These are phyloP conservation scores for Thera britannica DNA, from an alignment of 2,888 invertebrate species.

Conservation along the genomic window DNA sequence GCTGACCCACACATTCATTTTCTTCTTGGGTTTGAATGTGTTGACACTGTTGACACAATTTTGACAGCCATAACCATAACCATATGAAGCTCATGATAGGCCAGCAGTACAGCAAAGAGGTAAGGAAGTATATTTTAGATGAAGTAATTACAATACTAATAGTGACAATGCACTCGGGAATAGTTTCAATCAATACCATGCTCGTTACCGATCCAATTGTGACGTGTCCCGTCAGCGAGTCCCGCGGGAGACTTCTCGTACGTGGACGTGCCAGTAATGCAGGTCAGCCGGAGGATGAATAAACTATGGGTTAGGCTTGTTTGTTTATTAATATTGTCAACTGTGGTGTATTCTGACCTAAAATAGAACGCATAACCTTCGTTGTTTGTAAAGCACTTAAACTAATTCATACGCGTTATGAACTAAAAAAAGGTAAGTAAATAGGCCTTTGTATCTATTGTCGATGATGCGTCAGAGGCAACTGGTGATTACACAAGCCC, in stretches of 20 bases:
- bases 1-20: too few relatives aligned
- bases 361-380: neutral
- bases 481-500: too few relatives aligned
- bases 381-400: neutral
- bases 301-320: slow-evolving; percentile 23
- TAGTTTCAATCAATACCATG: slow-evolving; percentile 65
- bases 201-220: slow-evolving; percentile 65
- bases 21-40: too few relatives aligned
- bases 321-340: slow-evolving; percentile 15
- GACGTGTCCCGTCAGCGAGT: slow-evolving; percentile 53
- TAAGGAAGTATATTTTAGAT: slow-evolving; percentile 10
- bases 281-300: slow-evolving; percentile 19
- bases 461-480: too few relatives aligned
- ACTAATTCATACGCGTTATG: neutral
- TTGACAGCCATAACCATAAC: too few relatives aligned
- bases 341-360: neutral
- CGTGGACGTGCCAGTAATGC: slow-evolving; percentile 23
- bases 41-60: too few relatives aligned
- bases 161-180: slow-evolving; percentile 56
- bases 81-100: too few relatives aligned
- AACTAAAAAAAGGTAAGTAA: too few relatives aligned
- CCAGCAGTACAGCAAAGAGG: neutral
- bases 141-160: slow-evolving; percentile 43
- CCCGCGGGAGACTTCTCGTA: slow-evolving; percentile 28
- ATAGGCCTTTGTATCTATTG: too few relatives aligned